Evolutionary conservation across 2,888 invertebrate species (phyloP).

Genomic region (Himalopsyche anomala): DNA sequence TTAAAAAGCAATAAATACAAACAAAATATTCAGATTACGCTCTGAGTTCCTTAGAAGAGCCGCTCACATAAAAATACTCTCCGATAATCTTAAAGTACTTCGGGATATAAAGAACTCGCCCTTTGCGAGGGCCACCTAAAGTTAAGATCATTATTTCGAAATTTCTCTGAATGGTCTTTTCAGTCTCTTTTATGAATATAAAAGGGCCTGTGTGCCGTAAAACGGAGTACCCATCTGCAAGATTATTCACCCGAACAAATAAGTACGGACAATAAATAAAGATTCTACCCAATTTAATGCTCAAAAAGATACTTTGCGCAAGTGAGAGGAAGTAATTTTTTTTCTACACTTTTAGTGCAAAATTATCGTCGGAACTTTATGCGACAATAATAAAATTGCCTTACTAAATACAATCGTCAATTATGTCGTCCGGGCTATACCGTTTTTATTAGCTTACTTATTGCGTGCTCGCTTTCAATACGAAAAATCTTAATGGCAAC

Average conservation of each 20-base stretch:
- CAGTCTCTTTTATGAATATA: constrained; percentile 26
- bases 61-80: not conserved
- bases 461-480: too few species aligned
- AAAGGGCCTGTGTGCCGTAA: not conserved
- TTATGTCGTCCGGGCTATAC: not conserved
- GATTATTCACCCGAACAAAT: constrained; percentile 25
- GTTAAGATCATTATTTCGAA: constrained; percentile 31
- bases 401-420: not conserved
- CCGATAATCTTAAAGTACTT: constrained; percentile 18
- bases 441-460: too few species aligned
- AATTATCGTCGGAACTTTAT: constrained; percentile 11
- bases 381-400: not conserved
- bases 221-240: constrained; percentile 1
- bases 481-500: too few species aligned
- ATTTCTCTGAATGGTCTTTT: not conserved
- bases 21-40: too few species aligned
- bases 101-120: not conserved
- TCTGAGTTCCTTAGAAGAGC: too few species aligned
- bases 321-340: constrained; percentile 1
- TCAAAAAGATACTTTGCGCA: constrained; percentile 3
- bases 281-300: constrained; percentile 16
- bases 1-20: too few species aligned
- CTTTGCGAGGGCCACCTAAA: not conserved
- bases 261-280: constrained; percentile 28
- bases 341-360: not conserved